Evolutionary conservation across 2,888 invertebrate species (phyloP), one percentile per base, ranked within the genome.

Genomic region (Belgica antarctica): DNA sequence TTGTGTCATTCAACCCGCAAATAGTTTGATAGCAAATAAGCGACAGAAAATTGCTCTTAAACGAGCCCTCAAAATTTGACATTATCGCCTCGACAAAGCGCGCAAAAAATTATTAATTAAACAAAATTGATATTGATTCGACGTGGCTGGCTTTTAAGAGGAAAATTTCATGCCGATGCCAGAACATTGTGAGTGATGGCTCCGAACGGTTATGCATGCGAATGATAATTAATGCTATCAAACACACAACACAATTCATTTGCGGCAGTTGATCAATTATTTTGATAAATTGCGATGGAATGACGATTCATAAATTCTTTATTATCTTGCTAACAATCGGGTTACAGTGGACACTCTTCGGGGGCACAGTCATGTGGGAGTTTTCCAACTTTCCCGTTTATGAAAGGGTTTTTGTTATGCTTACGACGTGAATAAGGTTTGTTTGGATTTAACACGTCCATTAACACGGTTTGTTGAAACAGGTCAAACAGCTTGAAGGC

Each of bases 21-120:
- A 59, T 59, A 59, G 25, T 59, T 59, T 27, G 25, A 59, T 59
- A 27, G n/a, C n/a, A n/a, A n/a, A 52, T 52, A 27, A 59, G 22
- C 8, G 12, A 22, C 27, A 59, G 27, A 52, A 52, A 15, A 59
- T 59, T 59, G 15, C 27, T 25, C 59, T 27, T 59, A 59, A n/a
- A 59, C 59, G 22, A 57, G 57, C 7, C 57, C 22, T 22, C 24
- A 17, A 22, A 22, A 57, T 4, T 4, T 4, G 57, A 25, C 25
- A 27, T n/a, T 46, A 57, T 22, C 3, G n/a, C 27, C 27, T 17
- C 12, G 59, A 15, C 52, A 52, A n/a, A n/a, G n/a, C n/a, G 52
- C 17, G 17, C 5, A 52, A 52, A 22, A 59, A 10, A 59, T 27
- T 25, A 59, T 59, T 59, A 59, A 59, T 59, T 59, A 59, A 59